Evolutionary conservation across 2,113 vertebrate genomes (phyloP), one percentile per base, ranked within the genome.

Genomic region (Myodes glareolus): DNA sequence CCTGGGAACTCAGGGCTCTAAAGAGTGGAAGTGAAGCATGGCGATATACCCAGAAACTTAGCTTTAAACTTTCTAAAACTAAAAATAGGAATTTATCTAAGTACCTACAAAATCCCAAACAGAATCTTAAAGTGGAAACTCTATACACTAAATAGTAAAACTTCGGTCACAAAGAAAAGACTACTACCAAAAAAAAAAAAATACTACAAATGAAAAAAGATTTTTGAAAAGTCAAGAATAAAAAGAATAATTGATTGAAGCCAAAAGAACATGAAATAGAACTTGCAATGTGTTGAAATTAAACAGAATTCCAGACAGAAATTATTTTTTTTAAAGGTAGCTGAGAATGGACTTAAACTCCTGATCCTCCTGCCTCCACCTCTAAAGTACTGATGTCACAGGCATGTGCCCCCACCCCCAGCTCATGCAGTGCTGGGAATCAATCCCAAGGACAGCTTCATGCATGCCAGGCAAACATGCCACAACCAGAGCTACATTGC

Each of bases 291-390:
- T 76, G 25, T 82, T 92, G 61, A 88, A 70, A 94, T 72, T 93
- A 78, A 93, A 95, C 0, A 96, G 17, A 92, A 65, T 89, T 96
- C 12, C 86, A 80, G 55, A 19, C 39, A 67, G 85, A 96, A 36
- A 72, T n/a, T n/a, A n/a, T 52, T 52, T 78, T 52, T 78, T 52
- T 33, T 52, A 9, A 16, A 78, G 11, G 47, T 19, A 33, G 16
- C 77, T 80, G 12, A 52, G 77, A 21, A 52, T 52, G 47, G 17
- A 47, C 31, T 80, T 80, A 52, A 52, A 33, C 77, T 52, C 47
- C 45, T 52, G 77, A 77, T 77, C 75, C 75, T 58, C 55, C 55
- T 5, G 16, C 55, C 55, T 19, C 55, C 13, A 58, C 55, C 55
- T 58, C 1, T 58, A 58, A 58, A 19, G 47, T 52, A 27, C 31